Base-by-base conservation (phyloP, 1,140 invertebrate genomes). In the Drosophila eugracilis region DNA sequence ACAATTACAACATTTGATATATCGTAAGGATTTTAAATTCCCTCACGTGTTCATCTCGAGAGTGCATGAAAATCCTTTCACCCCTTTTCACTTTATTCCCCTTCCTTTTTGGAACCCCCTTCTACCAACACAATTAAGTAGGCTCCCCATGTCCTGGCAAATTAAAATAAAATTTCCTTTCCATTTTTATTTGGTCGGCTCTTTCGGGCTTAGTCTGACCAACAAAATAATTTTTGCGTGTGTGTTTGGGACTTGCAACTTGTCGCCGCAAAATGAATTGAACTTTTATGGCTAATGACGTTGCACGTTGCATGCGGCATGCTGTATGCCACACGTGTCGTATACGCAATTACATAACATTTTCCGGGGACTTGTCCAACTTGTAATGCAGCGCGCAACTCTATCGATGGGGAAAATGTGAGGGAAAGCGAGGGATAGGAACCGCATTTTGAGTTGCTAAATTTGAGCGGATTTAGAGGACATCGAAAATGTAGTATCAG, bases 91-190 rank as follows among this genome's bases (percentile, higher is more conserved):
- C 19, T 26, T 26, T 34, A 24, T n/a, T 0, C 14, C 50, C 19
- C 24, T 7, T 0, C 67, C 4, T 28, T 10, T 21, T 22, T 22
- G 6, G 28, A 26, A 10, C 22, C 9, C 21, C 32, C 21, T 57
- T 76, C 3, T 57, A 58, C 75, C 55, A 24, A 41, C 45, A 37
- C 80, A 85, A 85, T 85, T 86, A 86, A 86, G 80, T 86, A 81
- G 83, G 81, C 80, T 66, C 41, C 58, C 37, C 81, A 80, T 78
- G 81, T 80, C 66, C 77, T 69, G 47, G 66, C 76, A 84, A 84
- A 84, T 84, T 85, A 85, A 86, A 84, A 81, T 81, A 78, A 81
- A 74, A 69, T 81, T 81, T 81, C 76, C 69, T 30, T 37, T 7
- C 49, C 26, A 50, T 62, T 54, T 76, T 50, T 58, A 44, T 66